Evolutionary conservation across 2,797 vertebrate species (phyloP), one percentile per base, ranked within the genome.

Genomic region (Myiotriccus ornatus): DNA sequence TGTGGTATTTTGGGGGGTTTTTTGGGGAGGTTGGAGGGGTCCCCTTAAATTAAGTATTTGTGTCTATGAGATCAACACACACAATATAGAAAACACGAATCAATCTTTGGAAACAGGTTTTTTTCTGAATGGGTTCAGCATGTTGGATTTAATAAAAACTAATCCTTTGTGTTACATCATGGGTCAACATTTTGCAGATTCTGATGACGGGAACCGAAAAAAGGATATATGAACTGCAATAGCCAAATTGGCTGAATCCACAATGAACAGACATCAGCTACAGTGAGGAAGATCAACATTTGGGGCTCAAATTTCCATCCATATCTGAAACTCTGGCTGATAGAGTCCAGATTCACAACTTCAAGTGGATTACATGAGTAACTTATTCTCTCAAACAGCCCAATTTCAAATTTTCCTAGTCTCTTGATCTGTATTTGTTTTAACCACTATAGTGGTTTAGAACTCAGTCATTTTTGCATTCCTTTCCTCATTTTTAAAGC

Each of bases 51-150:
- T 6, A 88, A 44, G n/a, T 44, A 70, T 7, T 75, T 43, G 3
- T 46, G 9, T 50, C 81, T 53, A 19, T 60, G 41, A 85, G 35
- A 55, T 49, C 7, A 34, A 71, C 12, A 43, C 6, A 37, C 3
- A 13, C 9, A 43, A 52, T 56, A 57, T 1, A 69, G 46, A 88
- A 91, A 87, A 41, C 11, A 69, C 18, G 16, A 82, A 76, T 63
- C 20, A 84, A 22, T 11, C 43, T 84, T 78, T 55, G 44, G 39
- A 84, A 74, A 55, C 4, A 32, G 1, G 0, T 47, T 82, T 74
- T 87, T 52, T 64, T 59, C 41, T 60, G 67, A 92, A 94, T 76
- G 63, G 12, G 12, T 84, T 95, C 43, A 78, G 27, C 32, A 88
- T 47, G n/a, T 46, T 74, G 12, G 18, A n/a, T 84, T 77, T 73